Base-by-base conservation (phyloP, 2,797 vertebrate genomes). In the Siniperca scherzeri region DNA sequence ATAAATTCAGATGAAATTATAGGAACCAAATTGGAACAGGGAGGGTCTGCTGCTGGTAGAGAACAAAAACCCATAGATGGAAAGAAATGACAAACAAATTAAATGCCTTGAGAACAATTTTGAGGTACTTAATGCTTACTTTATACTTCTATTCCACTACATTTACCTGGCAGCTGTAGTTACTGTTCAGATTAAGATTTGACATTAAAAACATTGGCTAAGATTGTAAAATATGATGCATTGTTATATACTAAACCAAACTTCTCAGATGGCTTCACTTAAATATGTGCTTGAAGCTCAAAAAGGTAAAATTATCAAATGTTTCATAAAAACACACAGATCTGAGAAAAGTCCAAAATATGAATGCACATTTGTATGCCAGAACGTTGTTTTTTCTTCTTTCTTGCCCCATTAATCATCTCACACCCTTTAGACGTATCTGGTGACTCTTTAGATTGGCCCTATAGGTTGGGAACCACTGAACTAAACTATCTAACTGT, bases 331-430 rank as follows among this genome's bases (percentile, higher is more conserved):
- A 38, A 55, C 27, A 16, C 27, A 30, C 27, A 30, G 21, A 67
- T 48, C n/a, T 50, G 42, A 33, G 10, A 33, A 13, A 48, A 22
- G 19, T 21, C 4, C 42, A 27, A 66, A 48, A 44, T 27, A 65
- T 17, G 1, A 48, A 48, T 9, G 25, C 3, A 52, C 16, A 52
- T 42, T 27, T 48, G 44, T 50, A 5, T 16, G 36, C 21, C 8
- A 60, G 27, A 61, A 48, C 27, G 36, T 72, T 48, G 50, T n/a
- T 55, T 56, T 48, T 61, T 25, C 1, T 17, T 38, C 0, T 25
- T 73, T 50, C 14, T 57, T 38, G 30, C 14, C 21, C 50, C 57
- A 73, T 61, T 50, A 38, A 73, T 61, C 5, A 61, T 60, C 44
- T 60, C 42, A 72, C 14, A 7, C 56, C 27, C 7, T 48, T 46